Evolutionary conservation across 2,113 vertebrate species (phyloP).

Genomic region (Eptesicus fuscus): DNA sequence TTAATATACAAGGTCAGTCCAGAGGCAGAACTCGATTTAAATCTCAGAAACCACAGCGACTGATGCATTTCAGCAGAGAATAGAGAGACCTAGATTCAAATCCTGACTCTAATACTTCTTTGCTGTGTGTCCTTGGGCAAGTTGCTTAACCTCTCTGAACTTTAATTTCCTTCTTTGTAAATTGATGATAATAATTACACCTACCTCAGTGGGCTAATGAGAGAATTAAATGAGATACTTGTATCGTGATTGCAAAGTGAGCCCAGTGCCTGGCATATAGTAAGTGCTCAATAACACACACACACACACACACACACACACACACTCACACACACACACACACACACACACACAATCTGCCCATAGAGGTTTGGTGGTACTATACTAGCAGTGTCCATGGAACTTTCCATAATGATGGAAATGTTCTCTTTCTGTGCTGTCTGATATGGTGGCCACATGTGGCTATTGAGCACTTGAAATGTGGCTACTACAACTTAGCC

Average conservation of each 20-base stretch:
- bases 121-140: slow-evolving; percentile 15
- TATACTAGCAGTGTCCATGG: background rate
- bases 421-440: background rate
- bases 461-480: background rate
- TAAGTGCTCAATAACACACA: background rate
- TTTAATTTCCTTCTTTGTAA: background rate
- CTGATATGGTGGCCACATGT: background rate
- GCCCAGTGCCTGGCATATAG: background rate
- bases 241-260: background rate
- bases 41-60: background rate
- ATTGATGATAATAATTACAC: background rate
- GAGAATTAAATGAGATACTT: background rate
- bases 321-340: no score
- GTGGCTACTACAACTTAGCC: background rate
- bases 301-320: background rate
- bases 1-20: background rate
- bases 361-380: background rate
- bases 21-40: background rate
- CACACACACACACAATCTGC: no score
- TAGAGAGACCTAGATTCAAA: background rate
- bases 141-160: background rate
- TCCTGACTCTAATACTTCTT: background rate
- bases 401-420: background rate
- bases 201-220: background rate
- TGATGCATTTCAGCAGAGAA: background rate